Evolutionary conservation across 2,113 vertebrate genomes (phyloP), one percentile per base, ranked within the genome.

Genomic region (Calypte anna): DNA sequence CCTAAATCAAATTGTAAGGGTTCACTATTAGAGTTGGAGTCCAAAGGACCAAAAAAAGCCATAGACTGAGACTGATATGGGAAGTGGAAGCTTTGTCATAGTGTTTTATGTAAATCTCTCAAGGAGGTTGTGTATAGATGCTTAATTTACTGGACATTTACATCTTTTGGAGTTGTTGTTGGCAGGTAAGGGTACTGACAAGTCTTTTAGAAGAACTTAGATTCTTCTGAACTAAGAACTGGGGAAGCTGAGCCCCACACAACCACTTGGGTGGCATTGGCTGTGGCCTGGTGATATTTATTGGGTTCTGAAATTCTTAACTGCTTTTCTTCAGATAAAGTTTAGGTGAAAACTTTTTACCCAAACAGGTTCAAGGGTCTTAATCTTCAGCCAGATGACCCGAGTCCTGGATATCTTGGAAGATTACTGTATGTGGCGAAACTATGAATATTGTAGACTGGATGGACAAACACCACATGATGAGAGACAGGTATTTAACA

Each of bases 351-450:
- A 91, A 31, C 10, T 1, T 64, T 40, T 40, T 40, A 40, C 40
- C 40, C 40, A 40, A 61, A 89, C 91, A 99, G 99, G 98, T 91
- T 99, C 99, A 12, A 98, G 99, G 70, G 98, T 99, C 84, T 97
- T 99, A 76, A 99, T 99, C 97, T 99, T 99, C 96, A 99, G 99
- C 97, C 99, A 99, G 97, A 99, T 99, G 99, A 99, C 99, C 84
- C 98, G 99, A 97, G 97, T 99, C 82, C 97, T 99, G 86, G 99
- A 99, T 96, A 99, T 99, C 97, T 97, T 99, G 98, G 99, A 99
- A 98, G 99, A 99, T 96, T 99, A 99, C 74, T 99, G 99, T 90
- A 99, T 99, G 99, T 99, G 99, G 99, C 98, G 98, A 95, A 99
- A 99, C 94, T 99, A 99, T 2, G 98, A 98, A 43, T 99, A 99